These are phyloP conservation scores for Cosmia pyralina DNA, from an alignment of 2,888 invertebrate species.

Conservation along the genomic window DNA sequence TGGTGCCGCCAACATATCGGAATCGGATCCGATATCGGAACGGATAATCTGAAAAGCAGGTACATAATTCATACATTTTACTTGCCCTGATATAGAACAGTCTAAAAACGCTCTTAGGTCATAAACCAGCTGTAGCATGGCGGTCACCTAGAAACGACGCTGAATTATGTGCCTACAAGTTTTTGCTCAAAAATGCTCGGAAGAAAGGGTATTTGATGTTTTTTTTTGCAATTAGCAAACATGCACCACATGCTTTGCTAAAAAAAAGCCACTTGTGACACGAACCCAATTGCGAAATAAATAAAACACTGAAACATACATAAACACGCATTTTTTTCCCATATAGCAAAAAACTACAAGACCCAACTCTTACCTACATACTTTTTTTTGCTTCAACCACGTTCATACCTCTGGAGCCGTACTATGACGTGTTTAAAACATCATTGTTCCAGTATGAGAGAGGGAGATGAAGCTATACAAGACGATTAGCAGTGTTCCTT, in stretches of 20 bases:
- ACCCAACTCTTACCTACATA: background rate
- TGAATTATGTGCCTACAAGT: constrained; percentile 10
- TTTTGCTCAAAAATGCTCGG: background rate
- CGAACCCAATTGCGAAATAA: background rate
- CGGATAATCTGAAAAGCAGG: no score
- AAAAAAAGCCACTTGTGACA: background rate
- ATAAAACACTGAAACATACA: background rate
- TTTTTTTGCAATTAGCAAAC: background rate
- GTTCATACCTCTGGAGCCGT: background rate
- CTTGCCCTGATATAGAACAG: no score
- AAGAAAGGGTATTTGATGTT: background rate
- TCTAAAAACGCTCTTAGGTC: background rate
- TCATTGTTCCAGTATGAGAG: background rate
- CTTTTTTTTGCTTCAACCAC: constrained; percentile 3
- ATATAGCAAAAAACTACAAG: background rate
- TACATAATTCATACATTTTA: no score
- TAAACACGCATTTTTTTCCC: background rate
- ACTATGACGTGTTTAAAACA: background rate
- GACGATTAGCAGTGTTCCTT: background rate
- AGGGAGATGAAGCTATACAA: background rate
- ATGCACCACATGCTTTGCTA: constrained; percentile 14
- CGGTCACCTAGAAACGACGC: constrained; percentile 10
- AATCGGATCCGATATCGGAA: no score
- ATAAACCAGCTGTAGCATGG: constrained; percentile 32
- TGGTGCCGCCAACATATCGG: no score